Conservation (phyloP, 2,113 vertebrate species). For the Chaenocephalus aceratus region DNA sequence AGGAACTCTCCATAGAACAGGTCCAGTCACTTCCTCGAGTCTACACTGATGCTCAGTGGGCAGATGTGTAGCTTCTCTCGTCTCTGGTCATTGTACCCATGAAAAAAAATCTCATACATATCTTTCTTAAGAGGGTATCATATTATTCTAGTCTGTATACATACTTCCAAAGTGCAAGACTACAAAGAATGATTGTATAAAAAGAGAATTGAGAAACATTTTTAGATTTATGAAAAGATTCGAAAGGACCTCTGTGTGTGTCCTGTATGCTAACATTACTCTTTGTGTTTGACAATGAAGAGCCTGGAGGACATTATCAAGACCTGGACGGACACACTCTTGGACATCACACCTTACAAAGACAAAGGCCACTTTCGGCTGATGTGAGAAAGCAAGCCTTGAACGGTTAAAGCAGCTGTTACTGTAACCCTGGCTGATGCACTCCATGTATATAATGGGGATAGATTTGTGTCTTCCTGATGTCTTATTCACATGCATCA, state of each 20-base stretch:
- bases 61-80: neutral
- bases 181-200: too few species aligned
- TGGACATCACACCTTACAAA: constrained; percentile 69
- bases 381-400: constrained; percentile 48
- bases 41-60: neutral
- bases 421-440: neutral
- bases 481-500: neutral
- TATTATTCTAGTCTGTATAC: neutral
- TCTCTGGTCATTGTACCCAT: neutral
- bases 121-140: neutral
- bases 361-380: constrained; percentile 60
- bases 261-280: constrained; percentile 5
- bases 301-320: constrained; percentile 59
- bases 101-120: too few species aligned
- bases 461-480: neutral
- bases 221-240: too few species aligned
- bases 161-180: neutral
- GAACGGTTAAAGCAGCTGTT: neutral
- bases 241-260: too few species aligned
- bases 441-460: neutral
- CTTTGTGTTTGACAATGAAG: constrained; percentile 46
- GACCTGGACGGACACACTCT: constrained; percentile 54
- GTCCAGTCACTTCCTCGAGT: constrained; percentile 63
- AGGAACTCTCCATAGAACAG: constrained; percentile 91
- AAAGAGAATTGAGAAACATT: too few species aligned